Evolutionary conservation across 1,140 invertebrate species (phyloP), one percentile per base, ranked within the genome.

Genomic region (Nautilus pompilius): DNA sequence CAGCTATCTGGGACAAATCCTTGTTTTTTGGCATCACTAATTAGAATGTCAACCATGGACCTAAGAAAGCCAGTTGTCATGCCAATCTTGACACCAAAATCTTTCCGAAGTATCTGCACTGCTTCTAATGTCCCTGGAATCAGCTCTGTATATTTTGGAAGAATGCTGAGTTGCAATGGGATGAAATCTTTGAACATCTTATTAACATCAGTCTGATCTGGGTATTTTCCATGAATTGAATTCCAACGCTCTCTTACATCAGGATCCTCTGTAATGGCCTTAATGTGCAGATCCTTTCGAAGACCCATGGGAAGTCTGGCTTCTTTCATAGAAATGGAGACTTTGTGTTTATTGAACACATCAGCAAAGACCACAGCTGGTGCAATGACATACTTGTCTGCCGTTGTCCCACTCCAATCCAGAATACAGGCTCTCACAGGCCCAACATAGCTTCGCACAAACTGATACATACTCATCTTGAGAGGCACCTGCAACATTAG

Each of bases 1-100:
- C 74, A 69, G 17, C 64, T 73, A 63, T 84, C 82, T 3, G 82
- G 82, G n/a, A 60, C 63, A 60, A 74, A 83, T 3, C 82, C 83
- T 68, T 80, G 78, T 54, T 77, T 76, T 29, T 69, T 72, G 3
- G 73, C 76, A 34, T 78, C 76, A 15, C 67, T 67, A 20, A 76
- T 51, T 1, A 80, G 53, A 29, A 80, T 49, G 28, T 78, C 72
- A 0, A 74, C 76, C 78, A 80, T 80, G 20, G 71, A 69, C 6
- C 72, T 64, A 0, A 71, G 22, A 48, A 78, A 80, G 5, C 78
- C 78, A 5, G 78, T 80, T 2, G 78, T 78, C 22, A 72, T 66
- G 4, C 78, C 76, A n/a, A 80, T 74, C 60, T 77, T 78, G 30
- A 71, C 63, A 30, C 66, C 65, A 22, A 73, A 69, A 2, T 78